These are phyloP conservation scores for Hippocampus barbouri DNA, from an alignment of 2,113 vertebrate species.

Conservation along the genomic window DNA sequence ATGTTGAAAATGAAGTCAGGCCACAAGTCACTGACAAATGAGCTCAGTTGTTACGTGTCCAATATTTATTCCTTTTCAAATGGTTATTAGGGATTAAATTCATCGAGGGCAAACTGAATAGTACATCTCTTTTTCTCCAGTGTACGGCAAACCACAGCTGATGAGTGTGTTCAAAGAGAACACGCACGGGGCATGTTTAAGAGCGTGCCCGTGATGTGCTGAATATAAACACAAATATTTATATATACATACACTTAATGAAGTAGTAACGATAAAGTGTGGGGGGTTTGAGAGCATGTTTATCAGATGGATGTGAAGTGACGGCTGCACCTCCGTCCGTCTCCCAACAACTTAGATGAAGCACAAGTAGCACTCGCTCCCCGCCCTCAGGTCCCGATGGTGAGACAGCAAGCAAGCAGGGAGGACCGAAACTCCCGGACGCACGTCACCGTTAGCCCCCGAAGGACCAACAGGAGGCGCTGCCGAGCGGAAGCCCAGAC, in stretches of 20 bases:
- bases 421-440: not conserved
- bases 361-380: no score
- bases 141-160: conserved; percentile 77
- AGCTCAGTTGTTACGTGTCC: conserved; percentile 59
- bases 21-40: conserved; percentile 46
- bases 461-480: not conserved
- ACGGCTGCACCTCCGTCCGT: not conserved
- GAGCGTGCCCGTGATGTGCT: conserved; percentile 58
- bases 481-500: not conserved
- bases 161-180: conserved; percentile 56
- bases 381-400: not conserved
- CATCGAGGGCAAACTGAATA: conserved; percentile 67
- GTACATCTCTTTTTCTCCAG: conserved; percentile 75
- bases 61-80: conserved; percentile 76
- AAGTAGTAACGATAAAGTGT: conserved; percentile 53
- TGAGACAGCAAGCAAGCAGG: not conserved
- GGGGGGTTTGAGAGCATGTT: conserved; percentile 44
- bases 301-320: not conserved
- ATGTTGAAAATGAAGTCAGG: conserved; percentile 43
- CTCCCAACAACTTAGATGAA: conserved; percentile 41
- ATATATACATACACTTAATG: conserved; percentile 66
- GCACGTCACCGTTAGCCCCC: not conserved
- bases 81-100: conserved; percentile 76
- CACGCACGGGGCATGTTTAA: conserved; percentile 54
- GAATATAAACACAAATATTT: conserved; percentile 74